Evolutionary conservation across 2,113 vertebrate species (phyloP).

Genomic region (Lamprotornis superbus): DNA sequence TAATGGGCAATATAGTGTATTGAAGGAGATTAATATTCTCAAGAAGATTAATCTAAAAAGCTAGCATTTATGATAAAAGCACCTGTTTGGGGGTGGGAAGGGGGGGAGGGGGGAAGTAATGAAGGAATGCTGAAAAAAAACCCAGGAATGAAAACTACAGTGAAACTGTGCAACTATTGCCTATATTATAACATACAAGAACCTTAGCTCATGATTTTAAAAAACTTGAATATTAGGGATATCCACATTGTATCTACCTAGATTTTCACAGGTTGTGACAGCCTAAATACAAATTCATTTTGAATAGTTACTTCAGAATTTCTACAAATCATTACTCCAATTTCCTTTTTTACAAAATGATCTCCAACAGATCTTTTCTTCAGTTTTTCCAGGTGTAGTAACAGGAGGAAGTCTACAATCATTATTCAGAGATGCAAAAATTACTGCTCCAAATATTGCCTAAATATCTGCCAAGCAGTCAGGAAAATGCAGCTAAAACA

Average conservation of each 20-base stretch:
- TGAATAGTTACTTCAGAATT: background rate
- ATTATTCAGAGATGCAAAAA: background rate
- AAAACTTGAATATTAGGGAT: background rate
- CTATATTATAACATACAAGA: background rate
- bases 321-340: background rate
- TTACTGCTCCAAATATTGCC: background rate
- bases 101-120: background rate
- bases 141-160: background rate
- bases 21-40: background rate
- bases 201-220: background rate
- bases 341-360: background rate
- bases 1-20: background rate
- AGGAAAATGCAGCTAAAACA: background rate
- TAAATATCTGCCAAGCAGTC: background rate
- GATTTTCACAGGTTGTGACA: background rate
- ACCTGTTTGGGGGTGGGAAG: background rate
- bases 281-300: background rate
- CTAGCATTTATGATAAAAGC: background rate
- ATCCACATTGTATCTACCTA: background rate
- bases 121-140: background rate
- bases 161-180: background rate
- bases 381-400: background rate
- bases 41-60: background rate
- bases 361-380: background rate
- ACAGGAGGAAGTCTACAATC: background rate